Evolutionary conservation across 2,113 vertebrate genomes (phyloP).

Genomic region (Trochalopteron elliotii): DNA sequence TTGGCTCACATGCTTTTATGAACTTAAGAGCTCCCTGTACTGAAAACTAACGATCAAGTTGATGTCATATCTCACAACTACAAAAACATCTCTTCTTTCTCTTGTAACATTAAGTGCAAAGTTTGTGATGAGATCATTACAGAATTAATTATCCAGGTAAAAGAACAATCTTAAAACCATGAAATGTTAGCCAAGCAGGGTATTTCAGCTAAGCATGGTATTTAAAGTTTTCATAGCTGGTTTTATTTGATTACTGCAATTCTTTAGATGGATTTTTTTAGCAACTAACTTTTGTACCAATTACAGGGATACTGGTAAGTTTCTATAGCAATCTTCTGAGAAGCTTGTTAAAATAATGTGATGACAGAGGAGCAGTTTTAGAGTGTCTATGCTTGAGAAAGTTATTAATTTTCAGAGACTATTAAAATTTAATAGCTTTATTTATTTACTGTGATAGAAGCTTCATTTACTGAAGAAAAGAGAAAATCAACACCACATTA

Average conservation of each 20-base stretch:
- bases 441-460: not conserved
- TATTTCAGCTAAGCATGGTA: not conserved
- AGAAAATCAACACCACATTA: not conserved
- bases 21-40: not conserved
- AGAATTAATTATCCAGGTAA: not conserved
- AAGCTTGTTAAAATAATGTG: not conserved
- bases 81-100: not conserved
- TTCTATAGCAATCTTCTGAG: not conserved
- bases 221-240: not conserved
- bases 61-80: not conserved
- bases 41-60: not conserved
- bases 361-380: not conserved
- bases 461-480: not conserved
- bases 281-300: not conserved
- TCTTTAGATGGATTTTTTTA: not conserved
- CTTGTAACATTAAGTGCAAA: not conserved
- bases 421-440: not conserved
- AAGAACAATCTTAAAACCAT: not conserved
- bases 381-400: not conserved
- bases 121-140: not conserved
- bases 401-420: not conserved
- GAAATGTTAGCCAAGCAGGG: not conserved
- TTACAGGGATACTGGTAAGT: not conserved
- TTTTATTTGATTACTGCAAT: not conserved
- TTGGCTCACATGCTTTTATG: not conserved